These are phyloP conservation scores for Hypomesus transpacificus DNA, from an alignment of 2,113 vertebrate genomes.

Conservation along the genomic window DNA sequence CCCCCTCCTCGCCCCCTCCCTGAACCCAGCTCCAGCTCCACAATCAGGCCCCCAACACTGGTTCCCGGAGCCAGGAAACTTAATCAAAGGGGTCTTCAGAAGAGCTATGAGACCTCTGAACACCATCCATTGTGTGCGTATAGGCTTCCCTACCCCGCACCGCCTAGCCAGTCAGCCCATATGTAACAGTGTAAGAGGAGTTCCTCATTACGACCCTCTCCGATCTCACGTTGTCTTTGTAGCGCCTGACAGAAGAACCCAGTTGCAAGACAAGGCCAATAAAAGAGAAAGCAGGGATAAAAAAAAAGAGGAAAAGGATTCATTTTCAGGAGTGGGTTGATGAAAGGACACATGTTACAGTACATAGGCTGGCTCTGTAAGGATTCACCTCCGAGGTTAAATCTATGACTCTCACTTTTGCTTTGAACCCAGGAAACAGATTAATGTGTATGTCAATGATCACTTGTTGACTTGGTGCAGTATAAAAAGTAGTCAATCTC, in stretches of 20 bases:
- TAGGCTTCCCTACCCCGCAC: constrained; percentile 50
- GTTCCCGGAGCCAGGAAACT: constrained; percentile 60
- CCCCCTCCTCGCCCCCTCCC: constrained; percentile 34
- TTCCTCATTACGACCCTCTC: constrained; percentile 65
- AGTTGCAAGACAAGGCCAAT: constrained; percentile 46
- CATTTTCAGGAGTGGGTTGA: constrained; percentile 24
- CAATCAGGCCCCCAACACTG: constrained; percentile 41
- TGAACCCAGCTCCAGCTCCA: constrained; percentile 25
- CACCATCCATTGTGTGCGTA: constrained; percentile 61
- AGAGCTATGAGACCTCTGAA: constrained; percentile 53
- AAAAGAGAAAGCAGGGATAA: constrained; percentile 40
- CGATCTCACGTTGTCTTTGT: constrained; percentile 61
- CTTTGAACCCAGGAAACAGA: background rate
- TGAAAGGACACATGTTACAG: background rate
- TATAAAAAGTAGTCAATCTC: no score
- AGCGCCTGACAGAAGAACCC: constrained; percentile 56
- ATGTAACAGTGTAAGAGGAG: constrained; percentile 69
- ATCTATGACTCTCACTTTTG: background rate
- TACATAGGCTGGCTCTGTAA: background rate
- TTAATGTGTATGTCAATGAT: no score
- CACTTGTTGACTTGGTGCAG: no score
- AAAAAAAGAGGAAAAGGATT: constrained; percentile 32
- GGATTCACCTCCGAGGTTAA: background rate
- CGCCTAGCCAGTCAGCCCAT: constrained; percentile 32
- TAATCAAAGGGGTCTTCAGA: constrained; percentile 67